Evolutionary conservation across 2,113 vertebrate genomes (phyloP).

Genomic region (Desmodus rotundus): DNA sequence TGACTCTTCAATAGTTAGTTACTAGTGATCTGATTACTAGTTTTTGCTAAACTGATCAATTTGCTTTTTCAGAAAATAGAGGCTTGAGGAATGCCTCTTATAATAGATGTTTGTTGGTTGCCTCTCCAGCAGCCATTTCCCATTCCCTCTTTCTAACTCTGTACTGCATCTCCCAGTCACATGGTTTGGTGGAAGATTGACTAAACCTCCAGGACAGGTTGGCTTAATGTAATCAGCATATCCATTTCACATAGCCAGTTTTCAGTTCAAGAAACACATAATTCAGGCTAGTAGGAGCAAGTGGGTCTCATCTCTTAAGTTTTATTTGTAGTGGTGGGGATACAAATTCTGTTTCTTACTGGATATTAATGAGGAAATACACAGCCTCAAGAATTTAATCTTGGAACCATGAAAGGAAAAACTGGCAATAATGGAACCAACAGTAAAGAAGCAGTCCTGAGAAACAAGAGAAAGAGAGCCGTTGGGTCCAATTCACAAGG

Average conservation of each 20-base stretch:
- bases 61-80: not conserved
- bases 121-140: not conserved
- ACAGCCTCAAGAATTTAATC: not conserved
- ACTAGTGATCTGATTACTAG: not conserved
- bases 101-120: not conserved
- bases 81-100: not conserved
- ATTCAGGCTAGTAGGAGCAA: not conserved
- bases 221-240: not conserved
- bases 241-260: not conserved
- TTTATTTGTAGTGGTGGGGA: not conserved
- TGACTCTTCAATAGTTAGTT: not conserved
- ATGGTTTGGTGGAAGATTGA: not conserved
- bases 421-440: not conserved
- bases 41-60: not conserved
- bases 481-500: not conserved
- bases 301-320: not conserved
- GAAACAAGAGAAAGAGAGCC: not conserved
- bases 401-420: not conserved
- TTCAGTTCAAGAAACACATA: not conserved
- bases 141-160: not conserved
- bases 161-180: not conserved
- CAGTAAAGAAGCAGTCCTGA: not conserved
- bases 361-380: not conserved
- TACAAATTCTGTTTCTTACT: not conserved
- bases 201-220: not conserved